phyloP scores from a whole-genome alignment of 30 jellyfish, hydroid and myxozoan species.

The Aurelia coerulea region DNA sequence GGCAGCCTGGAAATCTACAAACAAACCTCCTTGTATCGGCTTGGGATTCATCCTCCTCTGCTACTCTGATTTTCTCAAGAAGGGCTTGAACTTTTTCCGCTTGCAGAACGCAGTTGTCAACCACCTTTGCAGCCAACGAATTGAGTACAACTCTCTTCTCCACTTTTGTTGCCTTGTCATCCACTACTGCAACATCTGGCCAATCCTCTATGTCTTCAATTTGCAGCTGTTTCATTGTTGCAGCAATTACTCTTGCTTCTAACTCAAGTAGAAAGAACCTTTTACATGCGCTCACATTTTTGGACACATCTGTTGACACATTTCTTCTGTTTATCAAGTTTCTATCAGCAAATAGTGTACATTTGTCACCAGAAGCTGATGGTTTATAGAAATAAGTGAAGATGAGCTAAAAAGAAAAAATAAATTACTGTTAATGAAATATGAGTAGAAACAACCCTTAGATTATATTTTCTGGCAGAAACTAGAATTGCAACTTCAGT shows the following conservation, averaged over 20 bases:
- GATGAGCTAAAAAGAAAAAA: constrained; percentile 19
- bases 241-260: constrained; percentile 37
- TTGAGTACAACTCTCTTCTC: constrained; percentile 13
- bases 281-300: constrained; percentile 16
- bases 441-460: not conserved
- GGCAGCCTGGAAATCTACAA: constrained; percentile 33
- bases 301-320: constrained; percentile 18
- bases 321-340: too few relatives aligned
- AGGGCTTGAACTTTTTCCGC: constrained; percentile 17
- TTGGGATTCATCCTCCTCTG: constrained; percentile 16
- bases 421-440: not conserved
- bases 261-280: constrained; percentile 16
- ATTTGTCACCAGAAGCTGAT: constrained; percentile 29
- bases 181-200: not conserved
- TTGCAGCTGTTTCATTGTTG: constrained; percentile 24
- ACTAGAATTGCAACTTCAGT: not conserved
- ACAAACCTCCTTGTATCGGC: constrained; percentile 6
- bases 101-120: constrained; percentile 17
- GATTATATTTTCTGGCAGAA: not conserved
- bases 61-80: constrained; percentile 17
- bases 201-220: constrained; percentile 12
- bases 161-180: constrained; percentile 22
- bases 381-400: constrained; percentile 18
- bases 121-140: constrained; percentile 23
- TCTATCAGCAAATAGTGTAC: constrained; percentile 28